Evolutionary conservation across 2,113 vertebrate species (phyloP).

Genomic region (Hiodon tergisus): DNA sequence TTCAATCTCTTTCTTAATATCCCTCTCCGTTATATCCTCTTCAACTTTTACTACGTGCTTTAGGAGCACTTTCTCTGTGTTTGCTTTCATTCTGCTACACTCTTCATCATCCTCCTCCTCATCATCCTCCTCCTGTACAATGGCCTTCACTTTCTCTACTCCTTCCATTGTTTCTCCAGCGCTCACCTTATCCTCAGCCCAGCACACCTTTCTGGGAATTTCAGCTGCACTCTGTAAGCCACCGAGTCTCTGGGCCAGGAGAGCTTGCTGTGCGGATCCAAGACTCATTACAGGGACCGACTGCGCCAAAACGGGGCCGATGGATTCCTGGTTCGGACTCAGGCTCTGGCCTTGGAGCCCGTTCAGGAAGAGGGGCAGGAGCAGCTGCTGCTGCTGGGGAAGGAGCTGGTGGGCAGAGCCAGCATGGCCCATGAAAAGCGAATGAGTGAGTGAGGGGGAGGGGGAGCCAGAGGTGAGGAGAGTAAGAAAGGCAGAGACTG

Average conservation of each 20-base stretch:
- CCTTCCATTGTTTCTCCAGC: slow-evolving; percentile 27
- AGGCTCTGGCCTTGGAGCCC: slow-evolving; percentile 60
- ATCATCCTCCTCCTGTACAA: slow-evolving; percentile 24
- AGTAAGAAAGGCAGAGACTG: slow-evolving; percentile 68
- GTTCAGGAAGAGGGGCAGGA: slow-evolving; percentile 67
- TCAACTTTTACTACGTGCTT: slow-evolving; percentile 26
- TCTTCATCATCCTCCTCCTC: slow-evolving; percentile 30
- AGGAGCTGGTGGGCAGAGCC: slow-evolving; percentile 57
- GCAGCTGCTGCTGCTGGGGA: slow-evolving; percentile 64
- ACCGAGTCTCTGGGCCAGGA: slow-evolving; percentile 65
- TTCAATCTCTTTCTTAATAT: slow-evolving; percentile 28
- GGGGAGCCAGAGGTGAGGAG: slow-evolving; percentile 64
- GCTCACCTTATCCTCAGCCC: slow-evolving; percentile 37
- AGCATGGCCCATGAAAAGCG: slow-evolving; percentile 53
- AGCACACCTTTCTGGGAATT: slow-evolving; percentile 33
- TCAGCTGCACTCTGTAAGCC: slow-evolving; percentile 58
- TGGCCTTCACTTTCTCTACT: slow-evolving; percentile 22
- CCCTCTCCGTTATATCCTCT: slow-evolving; percentile 32
- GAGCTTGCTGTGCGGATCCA: slow-evolving; percentile 63
- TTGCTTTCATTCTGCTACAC: slow-evolving; percentile 11
- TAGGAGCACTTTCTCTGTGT: slow-evolving; percentile 22
- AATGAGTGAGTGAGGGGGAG: slow-evolving; percentile 59
- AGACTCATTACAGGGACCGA: slow-evolving; percentile 64
- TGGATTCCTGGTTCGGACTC: slow-evolving; percentile 53
- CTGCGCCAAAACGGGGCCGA: slow-evolving; percentile 59